Conservation (phyloP, 2,888 invertebrate genomes). For the Endotricha flammealis region DNA sequence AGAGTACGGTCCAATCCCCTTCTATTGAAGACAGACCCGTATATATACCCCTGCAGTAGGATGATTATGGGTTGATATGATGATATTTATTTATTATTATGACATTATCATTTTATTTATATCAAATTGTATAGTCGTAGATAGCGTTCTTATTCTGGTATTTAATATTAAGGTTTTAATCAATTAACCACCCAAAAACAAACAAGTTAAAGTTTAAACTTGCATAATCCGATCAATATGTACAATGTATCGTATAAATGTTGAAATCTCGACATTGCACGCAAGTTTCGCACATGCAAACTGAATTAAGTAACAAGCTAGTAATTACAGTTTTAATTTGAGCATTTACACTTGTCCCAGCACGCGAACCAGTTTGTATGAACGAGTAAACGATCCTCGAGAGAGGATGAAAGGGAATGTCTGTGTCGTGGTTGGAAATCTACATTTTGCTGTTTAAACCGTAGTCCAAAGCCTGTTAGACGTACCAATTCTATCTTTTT, state of each 20-base stretch:
- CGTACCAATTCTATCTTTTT: no score
- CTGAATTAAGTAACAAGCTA: neutral
- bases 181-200: neutral
- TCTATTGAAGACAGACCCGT: no score
- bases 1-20: no score
- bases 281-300: neutral
- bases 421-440: neutral
- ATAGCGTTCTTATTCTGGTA: no score
- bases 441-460: no score
- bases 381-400: neutral
- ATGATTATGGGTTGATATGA: no score
- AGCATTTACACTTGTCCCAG: neutral
- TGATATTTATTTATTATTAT: no score
- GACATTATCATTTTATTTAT: no score
- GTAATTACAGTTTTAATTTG: neutral
- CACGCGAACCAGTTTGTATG: neutral
- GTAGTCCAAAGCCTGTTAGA: no score
- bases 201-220: neutral
- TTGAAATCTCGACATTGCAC: neutral
- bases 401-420: neutral
- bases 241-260: neutral
- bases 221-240: neutral
- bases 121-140: no score
- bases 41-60: no score
- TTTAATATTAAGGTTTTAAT: no score